Percentiles rank a stretch among this genome's conserved stretches.
These are phyloP conservation scores for Globia sparganii DNA, from an alignment of 2,888 invertebrate genomes.

Conservation along the genomic window DNA sequence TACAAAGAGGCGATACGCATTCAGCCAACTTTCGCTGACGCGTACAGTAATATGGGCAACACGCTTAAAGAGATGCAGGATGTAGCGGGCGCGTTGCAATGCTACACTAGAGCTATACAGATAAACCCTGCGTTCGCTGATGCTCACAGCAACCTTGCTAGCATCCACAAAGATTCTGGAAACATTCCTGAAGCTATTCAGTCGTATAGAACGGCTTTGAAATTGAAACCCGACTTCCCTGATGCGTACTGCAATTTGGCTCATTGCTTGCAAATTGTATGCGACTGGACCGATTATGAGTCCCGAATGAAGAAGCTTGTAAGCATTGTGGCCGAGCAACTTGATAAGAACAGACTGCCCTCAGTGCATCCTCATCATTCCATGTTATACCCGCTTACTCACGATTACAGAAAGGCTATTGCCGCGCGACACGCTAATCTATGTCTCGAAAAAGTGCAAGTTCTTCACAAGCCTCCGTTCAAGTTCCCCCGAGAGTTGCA, in stretches of 20 bases:
- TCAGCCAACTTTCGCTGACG: slow-evolving; percentile 99
- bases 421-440: slow-evolving; percentile 99
- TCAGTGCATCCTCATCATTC: slow-evolving; percentile 99
- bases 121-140: slow-evolving; percentile 99
- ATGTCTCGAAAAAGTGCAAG: slow-evolving; percentile 99
- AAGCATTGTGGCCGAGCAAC: slow-evolving; percentile 98
- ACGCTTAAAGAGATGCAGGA: slow-evolving; percentile 99
- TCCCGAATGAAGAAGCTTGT: slow-evolving; percentile 98
- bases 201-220: slow-evolving; percentile 98
- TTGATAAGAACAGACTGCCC: slow-evolving; percentile 98
- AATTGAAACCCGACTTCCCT: slow-evolving; percentile 99
- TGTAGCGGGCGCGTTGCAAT: slow-evolving; percentile 98
- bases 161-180: slow-evolving; percentile 99
- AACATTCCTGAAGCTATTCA: slow-evolving; percentile 99
- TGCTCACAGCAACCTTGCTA: slow-evolving; percentile 99
- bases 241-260: slow-evolving; percentile 99
- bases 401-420: slow-evolving; percentile 98
- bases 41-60: slow-evolving; percentile 99
- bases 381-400: slow-evolving; percentile 99
- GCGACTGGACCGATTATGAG: slow-evolving; percentile 99
- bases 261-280: slow-evolving; percentile 99
- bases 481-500: slow-evolving; percentile 93
- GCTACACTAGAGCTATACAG: slow-evolving; percentile 99
- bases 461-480: slow-evolving; percentile 97
- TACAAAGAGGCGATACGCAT: slow-evolving; percentile 99